Conservation (phyloP, 2,888 invertebrate genomes). For the Dryadula phaetusa region DNA sequence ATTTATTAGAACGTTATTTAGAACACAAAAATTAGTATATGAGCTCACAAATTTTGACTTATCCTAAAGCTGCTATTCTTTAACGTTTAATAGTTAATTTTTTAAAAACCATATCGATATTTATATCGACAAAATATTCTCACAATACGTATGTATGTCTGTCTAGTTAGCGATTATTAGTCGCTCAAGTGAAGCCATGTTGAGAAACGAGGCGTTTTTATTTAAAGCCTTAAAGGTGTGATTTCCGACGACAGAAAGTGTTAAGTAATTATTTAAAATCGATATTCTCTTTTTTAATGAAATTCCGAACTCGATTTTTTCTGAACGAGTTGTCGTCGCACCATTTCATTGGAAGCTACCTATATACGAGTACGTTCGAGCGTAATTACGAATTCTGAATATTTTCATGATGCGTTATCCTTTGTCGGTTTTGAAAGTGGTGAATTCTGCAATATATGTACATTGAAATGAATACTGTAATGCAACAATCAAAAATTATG, state of each 20-base stretch:
- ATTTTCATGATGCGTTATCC: constrained; percentile 31
- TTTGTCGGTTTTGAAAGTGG: constrained; percentile 24
- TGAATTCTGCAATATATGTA: constrained; percentile 7
- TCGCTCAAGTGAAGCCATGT: constrained; percentile 64
- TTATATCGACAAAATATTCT: constrained; percentile 60
- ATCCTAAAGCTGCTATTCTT: no score
- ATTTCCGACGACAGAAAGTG: constrained; percentile 74
- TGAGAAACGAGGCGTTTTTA: constrained; percentile 73
- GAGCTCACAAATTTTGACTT: no score
- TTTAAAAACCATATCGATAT: neutral
- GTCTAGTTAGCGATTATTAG: constrained; percentile 80
- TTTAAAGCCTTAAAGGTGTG: constrained; percentile 77
- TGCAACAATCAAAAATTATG: neutral
- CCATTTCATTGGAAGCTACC: constrained; percentile 43
- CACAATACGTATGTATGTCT: constrained; percentile 61
- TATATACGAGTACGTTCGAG: constrained; percentile 2
- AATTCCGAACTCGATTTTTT: constrained; percentile 57
- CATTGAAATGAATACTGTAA: constrained; percentile 25
- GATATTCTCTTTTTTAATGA: constrained; percentile 53
- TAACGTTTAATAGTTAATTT: no score
- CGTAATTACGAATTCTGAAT: constrained; percentile 35
- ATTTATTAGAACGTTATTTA: no score
- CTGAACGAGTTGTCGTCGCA: constrained; percentile 58
- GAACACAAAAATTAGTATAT: no score
- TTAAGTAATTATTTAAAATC: constrained; percentile 76